These are phyloP conservation scores for Cheilosia impressa DNA, from an alignment of 2,888 invertebrate genomes.

Conservation along the genomic window DNA sequence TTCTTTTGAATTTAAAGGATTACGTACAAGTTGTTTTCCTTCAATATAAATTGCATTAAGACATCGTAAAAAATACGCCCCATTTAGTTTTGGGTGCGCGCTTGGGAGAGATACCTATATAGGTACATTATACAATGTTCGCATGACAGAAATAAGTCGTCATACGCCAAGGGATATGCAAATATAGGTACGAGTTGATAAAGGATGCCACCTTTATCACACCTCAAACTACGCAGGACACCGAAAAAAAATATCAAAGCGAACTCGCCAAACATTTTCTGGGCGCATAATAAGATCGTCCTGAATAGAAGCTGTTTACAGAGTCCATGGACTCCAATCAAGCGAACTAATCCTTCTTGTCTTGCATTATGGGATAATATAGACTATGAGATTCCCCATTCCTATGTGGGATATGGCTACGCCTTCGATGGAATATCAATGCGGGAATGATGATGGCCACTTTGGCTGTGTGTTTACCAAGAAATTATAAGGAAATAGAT, in stretches of 20 bases:
- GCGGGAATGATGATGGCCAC: slow-evolving; percentile 65
- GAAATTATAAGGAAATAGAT: slow-evolving; percentile 74
- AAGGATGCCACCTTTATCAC: slow-evolving; percentile 31
- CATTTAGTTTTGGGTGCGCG: slow-evolving; percentile 79
- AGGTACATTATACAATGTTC: slow-evolving; percentile 19
- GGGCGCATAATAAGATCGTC: slow-evolving; percentile 25
- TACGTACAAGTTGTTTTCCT: slow-evolving; percentile 82
- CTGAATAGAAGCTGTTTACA: slow-evolving; percentile 45
- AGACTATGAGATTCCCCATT: slow-evolving; percentile 11
- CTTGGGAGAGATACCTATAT: slow-evolving; percentile 7
- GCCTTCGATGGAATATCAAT: slow-evolving; percentile 63
- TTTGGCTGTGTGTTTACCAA: slow-evolving; percentile 66
- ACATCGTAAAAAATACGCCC: slow-evolving; percentile 78
- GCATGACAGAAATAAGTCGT: slow-evolving; percentile 17
- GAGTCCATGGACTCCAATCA: slow-evolving; percentile 63
- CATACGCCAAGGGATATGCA: slow-evolving; percentile 6
- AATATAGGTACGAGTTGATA: background rate
- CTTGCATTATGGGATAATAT: slow-evolving; percentile 43
- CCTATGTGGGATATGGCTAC: background rate
- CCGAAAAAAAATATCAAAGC: background rate
- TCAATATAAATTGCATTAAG: slow-evolving; percentile 82
- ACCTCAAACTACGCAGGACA: slow-evolving; percentile 25
- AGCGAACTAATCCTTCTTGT: slow-evolving; percentile 62
- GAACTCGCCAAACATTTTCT: background rate
- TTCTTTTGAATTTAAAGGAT: slow-evolving; percentile 83